Evolutionary conservation across 2,113 vertebrate species (phyloP).

Genomic region (Spilogale gracilis): DNA sequence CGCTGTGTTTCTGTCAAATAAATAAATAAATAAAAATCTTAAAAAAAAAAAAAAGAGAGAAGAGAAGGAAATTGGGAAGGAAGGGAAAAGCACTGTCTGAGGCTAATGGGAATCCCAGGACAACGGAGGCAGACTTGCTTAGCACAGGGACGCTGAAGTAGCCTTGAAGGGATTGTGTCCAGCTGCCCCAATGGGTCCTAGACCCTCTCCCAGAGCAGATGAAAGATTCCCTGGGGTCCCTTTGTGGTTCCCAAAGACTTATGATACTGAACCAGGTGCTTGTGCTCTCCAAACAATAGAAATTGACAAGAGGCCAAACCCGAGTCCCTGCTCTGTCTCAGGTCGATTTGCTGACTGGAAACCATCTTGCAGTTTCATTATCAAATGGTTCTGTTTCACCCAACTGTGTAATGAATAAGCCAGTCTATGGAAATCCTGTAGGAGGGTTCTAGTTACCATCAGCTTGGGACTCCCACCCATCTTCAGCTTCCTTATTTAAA

Average conservation of each 20-base stretch:
- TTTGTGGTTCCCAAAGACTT: background rate
- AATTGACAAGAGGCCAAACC: background rate
- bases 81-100: background rate
- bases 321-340: background rate
- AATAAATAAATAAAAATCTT: too few relatives aligned
- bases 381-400: background rate
- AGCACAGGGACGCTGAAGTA: background rate
- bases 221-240: background rate
- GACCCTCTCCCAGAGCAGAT: background rate
- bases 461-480: background rate
- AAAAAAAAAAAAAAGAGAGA: background rate
- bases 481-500: slow-evolving; percentile 33
- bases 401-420: background rate
- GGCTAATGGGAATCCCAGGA: background rate
- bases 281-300: background rate
- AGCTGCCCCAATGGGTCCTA: background rate
- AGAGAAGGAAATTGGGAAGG: background rate
- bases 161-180: background rate
- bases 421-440: background rate
- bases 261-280: background rate
- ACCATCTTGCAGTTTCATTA: slow-evolving; percentile 50
- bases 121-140: background rate
- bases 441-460: background rate
- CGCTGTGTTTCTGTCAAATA: too few relatives aligned
- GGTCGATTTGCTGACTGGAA: background rate